These are phyloP conservation scores for Marisa cornuarietis DNA, from an alignment of 1,140 invertebrate genomes.

Conservation along the genomic window DNA sequence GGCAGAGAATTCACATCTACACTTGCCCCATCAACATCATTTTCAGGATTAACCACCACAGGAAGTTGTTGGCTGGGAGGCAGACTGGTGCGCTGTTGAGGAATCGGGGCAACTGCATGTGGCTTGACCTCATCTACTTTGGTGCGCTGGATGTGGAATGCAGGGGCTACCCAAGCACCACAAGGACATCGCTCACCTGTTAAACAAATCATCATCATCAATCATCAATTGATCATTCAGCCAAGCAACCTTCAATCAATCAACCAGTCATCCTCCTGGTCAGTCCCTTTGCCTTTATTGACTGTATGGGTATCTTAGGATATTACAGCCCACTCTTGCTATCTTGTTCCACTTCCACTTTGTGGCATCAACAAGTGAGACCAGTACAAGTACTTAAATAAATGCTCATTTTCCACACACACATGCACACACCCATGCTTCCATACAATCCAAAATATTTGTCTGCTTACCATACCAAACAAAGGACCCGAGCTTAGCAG, in stretches of 20 bases:
- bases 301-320: too few species aligned
- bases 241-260: too few species aligned
- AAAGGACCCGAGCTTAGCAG: slow-evolving; percentile 59
- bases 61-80: background rate
- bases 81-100: slow-evolving; percentile 8
- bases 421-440: too few species aligned
- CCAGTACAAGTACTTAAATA: too few species aligned
- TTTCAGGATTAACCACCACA: background rate
- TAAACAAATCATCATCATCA: slow-evolving; percentile 12
- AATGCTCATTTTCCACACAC: too few species aligned
- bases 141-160: slow-evolving; percentile 61
- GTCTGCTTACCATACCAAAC: slow-evolving; percentile 55
- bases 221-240: too few species aligned
- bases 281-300: too few species aligned
- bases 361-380: too few species aligned
- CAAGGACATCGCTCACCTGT: slow-evolving; percentile 62
- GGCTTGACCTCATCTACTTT: slow-evolving; percentile 57
- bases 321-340: too few species aligned
- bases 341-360: too few species aligned
- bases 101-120: slow-evolving; percentile 21
- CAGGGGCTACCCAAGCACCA: slow-evolving; percentile 63
- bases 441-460: too few species aligned
- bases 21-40: background rate
- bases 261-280: background rate
- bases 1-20: background rate